Evolutionary conservation across 2,797 vertebrate species (phyloP).

Genomic region (Cichlasoma orientale): DNA sequence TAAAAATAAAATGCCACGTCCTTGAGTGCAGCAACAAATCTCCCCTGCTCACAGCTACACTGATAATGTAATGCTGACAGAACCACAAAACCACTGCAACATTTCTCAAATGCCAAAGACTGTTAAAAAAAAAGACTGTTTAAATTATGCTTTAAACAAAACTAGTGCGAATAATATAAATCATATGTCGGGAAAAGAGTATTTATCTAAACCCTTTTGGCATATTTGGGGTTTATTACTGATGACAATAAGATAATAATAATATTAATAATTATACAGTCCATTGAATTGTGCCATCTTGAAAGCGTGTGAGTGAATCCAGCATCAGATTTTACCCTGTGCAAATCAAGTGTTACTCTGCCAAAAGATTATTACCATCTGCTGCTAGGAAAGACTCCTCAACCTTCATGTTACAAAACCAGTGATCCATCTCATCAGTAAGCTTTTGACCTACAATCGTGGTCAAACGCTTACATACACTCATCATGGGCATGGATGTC

Average conservation of each 20-base stretch:
- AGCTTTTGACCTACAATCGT: too few relatives aligned
- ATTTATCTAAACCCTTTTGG: not conserved
- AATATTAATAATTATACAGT: too few relatives aligned
- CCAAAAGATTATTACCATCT: too few relatives aligned
- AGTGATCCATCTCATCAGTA: too few relatives aligned
- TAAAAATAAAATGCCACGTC: conserved; percentile 14
- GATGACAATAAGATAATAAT: not conserved
- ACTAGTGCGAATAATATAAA: not conserved
- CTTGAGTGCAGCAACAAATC: conserved; percentile 8
- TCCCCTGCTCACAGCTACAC: not conserved
- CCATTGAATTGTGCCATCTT: too few relatives aligned
- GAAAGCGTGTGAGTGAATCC: too few relatives aligned
- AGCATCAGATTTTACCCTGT: too few relatives aligned
- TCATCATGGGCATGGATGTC: too few relatives aligned
- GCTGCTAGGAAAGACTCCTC: too few relatives aligned
- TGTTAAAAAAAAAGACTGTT: not conserved
- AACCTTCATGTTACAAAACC: too few relatives aligned
- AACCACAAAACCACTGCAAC: not conserved
- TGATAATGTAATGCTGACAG: not conserved
- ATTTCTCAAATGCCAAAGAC: not conserved
- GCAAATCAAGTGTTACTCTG: too few relatives aligned
- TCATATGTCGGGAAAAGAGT: not conserved
- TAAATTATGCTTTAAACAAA: not conserved
- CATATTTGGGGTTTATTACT: not conserved
- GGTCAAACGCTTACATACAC: too few relatives aligned